These are phyloP conservation scores for Setipinna tenuifilis DNA, from an alignment of 2,797 vertebrate genomes.

Conservation along the genomic window DNA sequence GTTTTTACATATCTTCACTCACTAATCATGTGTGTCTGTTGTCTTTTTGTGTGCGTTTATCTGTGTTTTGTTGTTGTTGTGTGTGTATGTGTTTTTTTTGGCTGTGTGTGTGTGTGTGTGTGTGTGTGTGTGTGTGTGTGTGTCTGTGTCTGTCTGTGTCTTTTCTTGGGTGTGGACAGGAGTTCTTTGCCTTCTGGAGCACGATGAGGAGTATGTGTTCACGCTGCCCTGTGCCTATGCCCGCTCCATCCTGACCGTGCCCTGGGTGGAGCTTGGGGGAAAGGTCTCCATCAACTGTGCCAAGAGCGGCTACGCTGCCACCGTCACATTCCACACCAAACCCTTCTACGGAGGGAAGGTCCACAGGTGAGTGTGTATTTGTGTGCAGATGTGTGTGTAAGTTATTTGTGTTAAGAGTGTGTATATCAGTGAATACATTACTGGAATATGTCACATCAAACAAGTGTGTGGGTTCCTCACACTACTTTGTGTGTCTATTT, in stretches of 20 bases:
- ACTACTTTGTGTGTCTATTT: too few relatives aligned
- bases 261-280: slow-evolving; percentile 95
- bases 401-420: neutral
- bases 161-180: slow-evolving; percentile 64
- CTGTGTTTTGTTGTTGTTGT: neutral
- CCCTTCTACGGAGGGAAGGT: slow-evolving; percentile 96
- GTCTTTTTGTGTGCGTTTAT: too few relatives aligned
- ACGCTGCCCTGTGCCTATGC: slow-evolving; percentile 94
- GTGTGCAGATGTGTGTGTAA: neutral
- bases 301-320: slow-evolving; percentile 89
- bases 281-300: slow-evolving; percentile 90
- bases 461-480: neutral
- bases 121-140: neutral
- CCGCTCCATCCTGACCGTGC: slow-evolving; percentile 94
- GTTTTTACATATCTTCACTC: too few relatives aligned
- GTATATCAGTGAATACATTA: neutral
- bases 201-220: slow-evolving; percentile 92
- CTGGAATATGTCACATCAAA: too few relatives aligned
- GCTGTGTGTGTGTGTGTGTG: neutral
- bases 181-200: slow-evolving; percentile 85
- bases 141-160: neutral
- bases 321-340: slow-evolving; percentile 93
- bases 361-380: slow-evolving; percentile 79
- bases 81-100: neutral
- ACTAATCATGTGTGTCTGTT: too few relatives aligned